A percentile compares a stretch with the other conserved stretches of the same genome.
Conservation (phyloP, 1,140 invertebrate species). For the Saccostrea cuccullata region DNA sequence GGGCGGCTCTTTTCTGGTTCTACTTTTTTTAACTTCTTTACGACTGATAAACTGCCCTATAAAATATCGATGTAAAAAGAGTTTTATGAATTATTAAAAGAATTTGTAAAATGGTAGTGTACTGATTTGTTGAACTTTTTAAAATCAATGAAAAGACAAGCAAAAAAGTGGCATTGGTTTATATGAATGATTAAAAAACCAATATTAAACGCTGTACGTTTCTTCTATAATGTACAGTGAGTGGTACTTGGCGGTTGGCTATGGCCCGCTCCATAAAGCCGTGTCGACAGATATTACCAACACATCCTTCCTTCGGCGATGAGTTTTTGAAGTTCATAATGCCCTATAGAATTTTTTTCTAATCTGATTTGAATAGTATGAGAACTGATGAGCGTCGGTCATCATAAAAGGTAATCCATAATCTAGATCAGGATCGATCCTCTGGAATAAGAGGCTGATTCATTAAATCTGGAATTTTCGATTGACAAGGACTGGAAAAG, state of each 20-base stretch:
- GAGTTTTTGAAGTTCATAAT: slow-evolving; percentile 10
- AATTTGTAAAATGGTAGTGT: neutral
- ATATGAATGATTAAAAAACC: neutral
- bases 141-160: too few relatives aligned
- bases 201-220: neutral
- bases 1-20: slow-evolving; percentile 43
- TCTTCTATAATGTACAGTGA: neutral
- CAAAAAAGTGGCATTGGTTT: too few relatives aligned
- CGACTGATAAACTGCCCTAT: slow-evolving; percentile 70
- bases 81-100: neutral
- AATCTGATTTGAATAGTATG: neutral
- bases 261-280: neutral
- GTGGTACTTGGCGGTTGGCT: neutral
- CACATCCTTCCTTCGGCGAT: neutral
- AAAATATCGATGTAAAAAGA: neutral
- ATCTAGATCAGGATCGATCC: neutral
- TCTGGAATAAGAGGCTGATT: neutral
- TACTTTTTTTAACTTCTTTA: slow-evolving; percentile 65
- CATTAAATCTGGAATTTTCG: too few relatives aligned
- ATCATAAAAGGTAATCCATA: neutral
- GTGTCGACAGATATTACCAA: neutral
- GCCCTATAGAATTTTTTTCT: neutral
- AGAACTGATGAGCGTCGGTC: neutral
- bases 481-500: too few relatives aligned
- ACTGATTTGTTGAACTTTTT: neutral